phyloP scores from a whole-genome alignment of 2,113 vertebrate species.

The Tetrao urogallus region DNA sequence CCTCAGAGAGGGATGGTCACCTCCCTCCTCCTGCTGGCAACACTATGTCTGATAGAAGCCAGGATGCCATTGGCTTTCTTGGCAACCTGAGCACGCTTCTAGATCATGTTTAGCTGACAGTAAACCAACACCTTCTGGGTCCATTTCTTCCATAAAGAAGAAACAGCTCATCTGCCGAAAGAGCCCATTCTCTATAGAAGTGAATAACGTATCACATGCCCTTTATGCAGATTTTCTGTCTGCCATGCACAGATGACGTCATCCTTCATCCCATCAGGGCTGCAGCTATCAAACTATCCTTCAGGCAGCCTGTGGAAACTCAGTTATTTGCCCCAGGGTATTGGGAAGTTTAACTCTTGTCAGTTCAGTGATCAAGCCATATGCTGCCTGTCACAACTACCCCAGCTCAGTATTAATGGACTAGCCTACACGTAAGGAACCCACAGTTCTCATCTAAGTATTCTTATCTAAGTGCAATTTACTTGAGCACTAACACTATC shows the following conservation, averaged over 20 bases:
- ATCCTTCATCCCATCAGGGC: not conserved
- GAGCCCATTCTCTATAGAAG: not conserved
- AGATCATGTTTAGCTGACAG: too few species aligned
- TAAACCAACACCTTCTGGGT: too few species aligned
- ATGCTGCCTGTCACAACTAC: not conserved
- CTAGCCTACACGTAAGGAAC: not conserved
- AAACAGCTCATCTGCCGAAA: not conserved
- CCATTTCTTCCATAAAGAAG: too few species aligned
- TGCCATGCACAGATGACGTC: not conserved
- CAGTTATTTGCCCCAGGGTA: not conserved
- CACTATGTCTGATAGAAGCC: too few species aligned
- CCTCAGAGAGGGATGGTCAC: too few species aligned
- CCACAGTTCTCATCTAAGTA: not conserved
- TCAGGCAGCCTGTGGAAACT: not conserved
- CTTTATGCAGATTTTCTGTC: not conserved
- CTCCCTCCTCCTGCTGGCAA: too few species aligned
- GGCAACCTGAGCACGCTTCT: too few species aligned
- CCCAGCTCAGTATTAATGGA: not conserved
- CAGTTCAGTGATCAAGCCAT: not conserved
- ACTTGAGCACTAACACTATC: fast-evolving
- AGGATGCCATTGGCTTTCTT: too few species aligned
- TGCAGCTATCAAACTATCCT: not conserved
- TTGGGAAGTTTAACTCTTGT: not conserved
- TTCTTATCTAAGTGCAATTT: not conserved
- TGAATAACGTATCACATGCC: not conserved